A percentile compares a stretch with the other conserved stretches of the same genome.
phyloP scores from a whole-genome alignment of 2,888 invertebrate genomes.

The Lycia hirtaria region DNA sequence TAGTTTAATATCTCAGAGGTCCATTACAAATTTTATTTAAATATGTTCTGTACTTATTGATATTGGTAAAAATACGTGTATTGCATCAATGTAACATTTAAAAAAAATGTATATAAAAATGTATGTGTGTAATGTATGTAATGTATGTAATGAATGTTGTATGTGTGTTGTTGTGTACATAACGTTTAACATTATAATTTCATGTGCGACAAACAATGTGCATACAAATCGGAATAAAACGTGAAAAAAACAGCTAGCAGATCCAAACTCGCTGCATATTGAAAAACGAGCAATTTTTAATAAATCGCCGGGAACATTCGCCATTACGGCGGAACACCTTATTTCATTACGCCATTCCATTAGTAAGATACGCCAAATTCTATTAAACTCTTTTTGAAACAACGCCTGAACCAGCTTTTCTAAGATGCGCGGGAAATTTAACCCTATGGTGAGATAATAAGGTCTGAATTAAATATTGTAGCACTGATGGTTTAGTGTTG shows the following conservation, averaged over 20 bases:
- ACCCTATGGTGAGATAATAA: slow-evolving; percentile 9
- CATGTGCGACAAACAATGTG: no score
- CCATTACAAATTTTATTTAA: no score
- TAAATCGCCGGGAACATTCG: slow-evolving; percentile 68
- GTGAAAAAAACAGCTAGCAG: slow-evolving; percentile 22
- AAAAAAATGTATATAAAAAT: no score
- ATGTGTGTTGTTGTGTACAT: no score
- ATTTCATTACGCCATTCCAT: slow-evolving; percentile 82
- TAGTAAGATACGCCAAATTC: slow-evolving; percentile 81
- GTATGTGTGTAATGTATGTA: no score
- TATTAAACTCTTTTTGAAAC: slow-evolving; percentile 74
- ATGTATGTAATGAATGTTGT: no score
- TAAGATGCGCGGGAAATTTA: slow-evolving; percentile 5
- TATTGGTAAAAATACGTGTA: no score
- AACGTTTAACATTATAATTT: no score
- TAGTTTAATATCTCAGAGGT: no score
- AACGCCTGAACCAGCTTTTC: slow-evolving; percentile 57
- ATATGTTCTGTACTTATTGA: no score
- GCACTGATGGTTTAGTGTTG: background rate
- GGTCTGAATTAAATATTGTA: slow-evolving; percentile 6
- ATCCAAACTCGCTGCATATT: slow-evolving; percentile 64
- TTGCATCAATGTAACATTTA: no score
- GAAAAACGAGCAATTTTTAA: slow-evolving; percentile 72
- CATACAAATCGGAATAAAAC: no score
- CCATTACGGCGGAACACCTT: slow-evolving; percentile 75